Conservation (phyloP, 2,797 vertebrate genomes). For the Eulemur mongoz region DNA sequence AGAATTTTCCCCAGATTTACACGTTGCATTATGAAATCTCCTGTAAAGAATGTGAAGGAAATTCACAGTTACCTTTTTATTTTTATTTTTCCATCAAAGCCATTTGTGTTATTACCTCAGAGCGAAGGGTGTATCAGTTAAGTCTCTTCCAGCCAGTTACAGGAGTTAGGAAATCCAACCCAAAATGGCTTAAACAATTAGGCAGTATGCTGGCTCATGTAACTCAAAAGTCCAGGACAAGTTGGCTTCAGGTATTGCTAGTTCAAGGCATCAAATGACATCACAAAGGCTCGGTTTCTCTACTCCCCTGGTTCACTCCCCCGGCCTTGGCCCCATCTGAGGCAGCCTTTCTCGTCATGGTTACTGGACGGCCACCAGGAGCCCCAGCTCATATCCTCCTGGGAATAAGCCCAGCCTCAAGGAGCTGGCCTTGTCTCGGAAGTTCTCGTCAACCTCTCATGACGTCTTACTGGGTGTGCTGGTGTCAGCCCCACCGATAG, state of each 20-base stretch:
- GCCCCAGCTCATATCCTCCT: background rate
- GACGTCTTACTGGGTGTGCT: background rate
- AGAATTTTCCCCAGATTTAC: constrained; percentile 58
- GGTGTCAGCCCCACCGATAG: background rate
- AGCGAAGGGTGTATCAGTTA: background rate
- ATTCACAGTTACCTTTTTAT: background rate
- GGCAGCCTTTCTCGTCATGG: accelerated
- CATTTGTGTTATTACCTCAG: background rate
- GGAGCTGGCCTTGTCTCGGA: background rate
- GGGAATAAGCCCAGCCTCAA: background rate
- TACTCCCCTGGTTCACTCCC: background rate
- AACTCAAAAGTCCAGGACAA: background rate
- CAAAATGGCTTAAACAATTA: background rate
- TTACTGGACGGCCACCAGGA: background rate
- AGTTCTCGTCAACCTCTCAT: background rate
- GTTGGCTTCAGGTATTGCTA: background rate
- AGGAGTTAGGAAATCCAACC: background rate
- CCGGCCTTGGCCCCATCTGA: background rate
- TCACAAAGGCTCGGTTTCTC: background rate
- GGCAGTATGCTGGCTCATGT: background rate
- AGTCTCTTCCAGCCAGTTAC: background rate
- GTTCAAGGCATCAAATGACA: background rate
- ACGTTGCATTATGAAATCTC: background rate
- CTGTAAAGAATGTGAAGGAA: background rate
- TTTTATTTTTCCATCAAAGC: background rate